These are phyloP conservation scores for Watersipora subatra DNA, from an alignment of 1,140 invertebrate genomes.

Conservation along the genomic window DNA sequence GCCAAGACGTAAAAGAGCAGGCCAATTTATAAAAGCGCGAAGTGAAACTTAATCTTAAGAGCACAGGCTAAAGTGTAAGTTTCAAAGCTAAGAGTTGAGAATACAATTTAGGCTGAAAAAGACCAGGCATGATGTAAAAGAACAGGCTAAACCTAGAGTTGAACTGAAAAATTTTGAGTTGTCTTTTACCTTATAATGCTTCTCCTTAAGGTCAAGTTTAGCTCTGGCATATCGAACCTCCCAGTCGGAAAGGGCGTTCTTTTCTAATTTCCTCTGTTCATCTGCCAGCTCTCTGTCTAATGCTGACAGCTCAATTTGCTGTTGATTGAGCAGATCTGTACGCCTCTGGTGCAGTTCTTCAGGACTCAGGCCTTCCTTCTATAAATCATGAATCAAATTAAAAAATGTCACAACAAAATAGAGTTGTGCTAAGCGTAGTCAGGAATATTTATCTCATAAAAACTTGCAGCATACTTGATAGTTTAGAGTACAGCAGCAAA, in stretches of 20 bases:
- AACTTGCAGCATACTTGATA: too few species aligned
- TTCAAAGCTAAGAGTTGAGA: too few species aligned
- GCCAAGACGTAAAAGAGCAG: too few species aligned
- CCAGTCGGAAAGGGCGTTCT: slow-evolving; percentile 26
- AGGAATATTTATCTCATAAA: background rate
- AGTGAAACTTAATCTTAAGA: too few species aligned
- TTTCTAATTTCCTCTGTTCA: slow-evolving; percentile 24
- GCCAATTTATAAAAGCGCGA: too few species aligned
- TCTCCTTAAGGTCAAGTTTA: slow-evolving; percentile 31
- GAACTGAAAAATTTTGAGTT: too few species aligned
- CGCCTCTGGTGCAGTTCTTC: slow-evolving; percentile 26
- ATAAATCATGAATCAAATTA: slow-evolving; percentile 3
- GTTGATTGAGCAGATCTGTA: slow-evolving; percentile 24
- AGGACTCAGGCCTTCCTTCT: slow-evolving; percentile 25
- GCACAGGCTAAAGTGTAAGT: too few species aligned
- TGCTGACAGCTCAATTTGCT: slow-evolving; percentile 26
- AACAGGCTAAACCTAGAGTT: too few species aligned
- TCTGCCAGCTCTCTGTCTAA: slow-evolving; percentile 20
- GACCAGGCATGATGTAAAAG: too few species aligned
- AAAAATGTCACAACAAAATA: too few species aligned
- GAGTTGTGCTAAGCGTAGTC: background rate
- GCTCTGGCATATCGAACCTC: slow-evolving; percentile 31
- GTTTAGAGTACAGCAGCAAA: too few species aligned
- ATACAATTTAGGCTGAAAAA: too few species aligned
- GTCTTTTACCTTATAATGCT: slow-evolving; percentile 34